Percentiles rank a stretch among this genome's conserved stretches.
These are phyloP conservation scores for Clivina fossor DNA, from an alignment of 2,888 invertebrate species.

Conservation along the genomic window DNA sequence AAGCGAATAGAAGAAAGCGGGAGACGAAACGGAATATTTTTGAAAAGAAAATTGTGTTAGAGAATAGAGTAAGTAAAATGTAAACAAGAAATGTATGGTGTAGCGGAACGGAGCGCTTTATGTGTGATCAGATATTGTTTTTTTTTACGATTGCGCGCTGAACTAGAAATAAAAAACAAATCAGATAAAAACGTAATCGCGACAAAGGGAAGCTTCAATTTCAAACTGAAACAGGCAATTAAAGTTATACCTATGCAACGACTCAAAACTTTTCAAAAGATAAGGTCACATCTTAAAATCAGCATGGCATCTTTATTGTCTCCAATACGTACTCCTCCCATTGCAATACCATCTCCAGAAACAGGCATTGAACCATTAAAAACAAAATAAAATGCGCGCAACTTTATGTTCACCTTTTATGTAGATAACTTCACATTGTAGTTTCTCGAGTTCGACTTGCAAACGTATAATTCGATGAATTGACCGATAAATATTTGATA, in stretches of 20 bases:
- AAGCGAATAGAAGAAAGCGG: too few species aligned
- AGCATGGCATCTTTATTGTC: conserved; percentile 24
- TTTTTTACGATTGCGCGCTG: conserved; percentile 22
- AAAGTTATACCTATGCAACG: conserved; percentile 31
- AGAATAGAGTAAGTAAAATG: conserved; percentile 7
- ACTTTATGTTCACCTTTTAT: conserved; percentile 23
- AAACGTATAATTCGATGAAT: too few species aligned
- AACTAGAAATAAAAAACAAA: conserved; percentile 27
- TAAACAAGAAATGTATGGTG: conserved; percentile 9
- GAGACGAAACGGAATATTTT: too few species aligned
- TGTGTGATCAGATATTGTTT: conserved; percentile 25
- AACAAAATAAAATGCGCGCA: conserved; percentile 23
- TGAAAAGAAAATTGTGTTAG: too few species aligned
- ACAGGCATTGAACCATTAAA: conserved; percentile 26
- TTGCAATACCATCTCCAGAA: conserved; percentile 5
- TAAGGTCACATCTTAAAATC: conserved; percentile 30
- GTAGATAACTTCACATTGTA: conserved; percentile 22
- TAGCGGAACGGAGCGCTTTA: conserved; percentile 20
- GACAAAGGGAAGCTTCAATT: conserved; percentile 29
- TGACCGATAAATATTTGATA: too few species aligned
- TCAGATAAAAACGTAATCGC: conserved; percentile 29
- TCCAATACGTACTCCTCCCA: not conserved
- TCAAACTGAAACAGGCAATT: conserved; percentile 30
- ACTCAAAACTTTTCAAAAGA: conserved; percentile 24
- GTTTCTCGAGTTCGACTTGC: too few species aligned